phyloP scores from a whole-genome alignment of 2,797 vertebrate genomes.

The Champsocephalus esox region DNA sequence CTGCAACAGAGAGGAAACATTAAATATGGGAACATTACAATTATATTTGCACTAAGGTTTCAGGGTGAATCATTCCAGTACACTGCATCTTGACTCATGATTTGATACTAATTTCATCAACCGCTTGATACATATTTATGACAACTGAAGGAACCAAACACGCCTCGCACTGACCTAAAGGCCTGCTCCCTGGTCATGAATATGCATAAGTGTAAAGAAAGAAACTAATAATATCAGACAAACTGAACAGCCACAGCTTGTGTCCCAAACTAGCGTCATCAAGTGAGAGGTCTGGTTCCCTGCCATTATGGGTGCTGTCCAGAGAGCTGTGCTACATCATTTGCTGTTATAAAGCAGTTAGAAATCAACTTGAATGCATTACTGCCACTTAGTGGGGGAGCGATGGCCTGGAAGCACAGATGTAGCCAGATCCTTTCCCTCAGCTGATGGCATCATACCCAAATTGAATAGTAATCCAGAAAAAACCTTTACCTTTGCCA shows the following conservation, averaged over 20 bases:
- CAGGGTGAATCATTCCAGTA: slow-evolving; percentile 42
- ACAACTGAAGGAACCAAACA: slow-evolving; percentile 49
- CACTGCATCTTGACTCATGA: slow-evolving; percentile 49
- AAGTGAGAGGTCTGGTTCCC: slow-evolving; percentile 49
- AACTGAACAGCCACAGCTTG: slow-evolving; percentile 31
- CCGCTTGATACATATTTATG: slow-evolving; percentile 69
- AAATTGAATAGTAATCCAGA: slow-evolving; percentile 48
- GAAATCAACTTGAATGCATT: slow-evolving; percentile 64
- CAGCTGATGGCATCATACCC: slow-evolving; percentile 58
- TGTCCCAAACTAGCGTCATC: slow-evolving; percentile 48
- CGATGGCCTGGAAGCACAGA: slow-evolving; percentile 54
- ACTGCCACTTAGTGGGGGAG: slow-evolving; percentile 68
- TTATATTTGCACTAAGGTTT: slow-evolving; percentile 22
- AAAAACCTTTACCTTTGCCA: slow-evolving; percentile 37
- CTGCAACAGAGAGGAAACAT: slow-evolving; percentile 25
- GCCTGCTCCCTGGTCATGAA: slow-evolving; percentile 53
- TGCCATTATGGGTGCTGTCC: slow-evolving; percentile 59
- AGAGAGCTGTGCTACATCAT: slow-evolving; percentile 50
- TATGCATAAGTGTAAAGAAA: slow-evolving; percentile 58
- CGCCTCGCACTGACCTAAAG: slow-evolving; percentile 62
- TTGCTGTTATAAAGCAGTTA: slow-evolving; percentile 64
- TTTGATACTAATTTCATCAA: slow-evolving; percentile 61
- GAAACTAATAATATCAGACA: slow-evolving; percentile 42
- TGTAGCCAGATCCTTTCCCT: slow-evolving; percentile 54
- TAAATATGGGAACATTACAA: slow-evolving; percentile 19